phyloP scores from a whole-genome alignment of 2,797 vertebrate genomes.

The Oreochromis mossambicus region DNA sequence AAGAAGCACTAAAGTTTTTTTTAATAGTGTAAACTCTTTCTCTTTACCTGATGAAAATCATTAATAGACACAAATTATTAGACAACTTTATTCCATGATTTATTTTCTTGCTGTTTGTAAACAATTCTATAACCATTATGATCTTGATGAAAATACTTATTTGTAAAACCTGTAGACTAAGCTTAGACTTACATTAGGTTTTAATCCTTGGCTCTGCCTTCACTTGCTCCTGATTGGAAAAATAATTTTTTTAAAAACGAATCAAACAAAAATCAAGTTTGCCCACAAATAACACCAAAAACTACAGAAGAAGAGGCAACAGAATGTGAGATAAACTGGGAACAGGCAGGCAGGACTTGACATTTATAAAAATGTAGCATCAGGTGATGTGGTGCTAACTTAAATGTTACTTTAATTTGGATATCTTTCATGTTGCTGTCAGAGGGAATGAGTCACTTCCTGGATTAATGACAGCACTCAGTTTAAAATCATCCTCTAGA shows the following conservation, averaged over 20 bases:
- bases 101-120: background rate
- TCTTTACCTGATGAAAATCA: accelerated
- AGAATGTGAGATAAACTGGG: background rate
- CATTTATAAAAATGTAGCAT: background rate
- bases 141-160: background rate
- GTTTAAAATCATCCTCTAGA: background rate
- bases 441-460: background rate
- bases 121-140: background rate
- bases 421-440: background rate
- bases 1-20: background rate
- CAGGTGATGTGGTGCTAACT: background rate
- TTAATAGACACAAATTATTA: background rate
- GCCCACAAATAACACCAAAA: background rate
- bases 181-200: background rate
- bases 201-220: accelerated
- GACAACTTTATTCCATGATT: background rate
- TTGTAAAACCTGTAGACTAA: background rate
- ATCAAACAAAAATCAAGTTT: background rate
- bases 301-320: background rate
- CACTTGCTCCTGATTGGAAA: background rate
- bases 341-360: background rate
- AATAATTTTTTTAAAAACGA: accelerated
- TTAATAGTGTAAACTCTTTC: background rate
- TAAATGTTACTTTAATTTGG: background rate
- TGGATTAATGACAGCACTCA: background rate